Evolutionary conservation across 2,888 invertebrate genomes (phyloP), one percentile per base, ranked within the genome.

Genomic region (Platynereis dumerilii): DNA sequence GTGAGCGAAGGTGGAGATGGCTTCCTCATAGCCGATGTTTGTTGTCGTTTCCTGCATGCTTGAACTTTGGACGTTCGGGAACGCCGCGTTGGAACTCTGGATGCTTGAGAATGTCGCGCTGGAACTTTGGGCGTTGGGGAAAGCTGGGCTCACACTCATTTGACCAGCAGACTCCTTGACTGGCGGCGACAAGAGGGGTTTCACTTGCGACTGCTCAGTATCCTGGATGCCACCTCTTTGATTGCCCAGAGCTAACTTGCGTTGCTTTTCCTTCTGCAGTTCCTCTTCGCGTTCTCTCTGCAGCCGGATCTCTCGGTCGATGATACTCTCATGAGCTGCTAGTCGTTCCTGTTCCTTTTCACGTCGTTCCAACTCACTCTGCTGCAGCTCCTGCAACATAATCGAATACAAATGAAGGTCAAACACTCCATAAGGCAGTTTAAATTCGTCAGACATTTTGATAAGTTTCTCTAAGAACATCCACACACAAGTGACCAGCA

Each of bases 221-320:
- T 20, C 1, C 17, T 48, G 2, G 28, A 20, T 7, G 15, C 28
- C 7, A 20, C 15, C n/a, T 52, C 7, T 15, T 20, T 27, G 12
- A 2, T 15, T 26, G 15, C 22, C 15, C 5, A 7, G 7, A 22
- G 44, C 45, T 45, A 26, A 29, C 42, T 39, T 12, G 7, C 42
- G 54, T 29, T 67, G 24, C 17, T 39, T 20, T 24, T 61, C 61
- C n/a, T n/a, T n/a, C 52, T 34, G 7, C 3, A 55, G 24, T 64
- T 78, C 79, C 26, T 67, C 71, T 61, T 80, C 81, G 5, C 78
- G 70, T 58, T 81, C 78, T 53, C 70, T 69, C 69, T 81, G 81
- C 17, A 77, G 69, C 5, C 80, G 73, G 54, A 81, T 82, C 69
- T 81, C 82, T 29, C 77, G 68, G 59, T 79, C 80, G 24, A 80